A percentile compares a stretch with the other conserved stretches of the same genome.
These are phyloP conservation scores for Choreutis nemorana DNA, from an alignment of 2,888 invertebrate genomes.

Conservation along the genomic window DNA sequence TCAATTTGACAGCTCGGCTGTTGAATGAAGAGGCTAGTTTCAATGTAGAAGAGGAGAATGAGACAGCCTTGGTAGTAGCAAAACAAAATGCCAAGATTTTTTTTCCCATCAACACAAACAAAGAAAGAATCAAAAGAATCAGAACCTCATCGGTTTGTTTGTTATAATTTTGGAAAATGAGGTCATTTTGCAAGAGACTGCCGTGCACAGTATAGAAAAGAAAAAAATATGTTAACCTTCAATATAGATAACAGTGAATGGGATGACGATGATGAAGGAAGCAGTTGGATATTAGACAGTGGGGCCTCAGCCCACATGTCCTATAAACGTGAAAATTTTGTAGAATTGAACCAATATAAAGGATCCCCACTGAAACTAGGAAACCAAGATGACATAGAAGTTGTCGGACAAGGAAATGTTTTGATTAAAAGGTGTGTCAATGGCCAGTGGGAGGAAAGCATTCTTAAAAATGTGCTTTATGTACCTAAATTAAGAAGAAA, in stretches of 20 bases:
- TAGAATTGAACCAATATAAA: not conserved
- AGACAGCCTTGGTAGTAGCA: not conserved
- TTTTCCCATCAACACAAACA: not conserved
- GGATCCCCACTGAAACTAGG: constrained; percentile 1
- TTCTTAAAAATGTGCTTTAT: constrained; percentile 17
- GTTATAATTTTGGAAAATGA: constrained; percentile 4
- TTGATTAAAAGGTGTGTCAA: constrained; percentile 13
- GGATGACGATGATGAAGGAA: not conserved
- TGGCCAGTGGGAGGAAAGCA: constrained; percentile 14
- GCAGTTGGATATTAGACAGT: not conserved
- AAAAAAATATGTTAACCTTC: constrained; percentile 5
- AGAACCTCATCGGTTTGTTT: constrained; percentile 1
- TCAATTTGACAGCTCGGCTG: constrained; percentile 14
- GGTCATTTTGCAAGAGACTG: constrained; percentile 6
- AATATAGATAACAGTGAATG: no score
- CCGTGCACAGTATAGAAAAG: constrained; percentile 8
- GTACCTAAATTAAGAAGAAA: constrained; percentile 23
- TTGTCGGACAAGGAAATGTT: constrained; percentile 15
- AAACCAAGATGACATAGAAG: constrained; percentile 9
- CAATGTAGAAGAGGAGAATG: not conserved
- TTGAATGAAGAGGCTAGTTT: constrained; percentile 12
- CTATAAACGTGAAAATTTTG: not conserved
- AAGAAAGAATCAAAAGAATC: not conserved
- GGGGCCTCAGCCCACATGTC: constrained; percentile 8
- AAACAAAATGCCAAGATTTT: not conserved